A percentile compares a stretch with the other conserved stretches of the same genome.
Evolutionary conservation across 2,797 vertebrate genomes (phyloP).

Genomic region (Varecia variegata): DNA sequence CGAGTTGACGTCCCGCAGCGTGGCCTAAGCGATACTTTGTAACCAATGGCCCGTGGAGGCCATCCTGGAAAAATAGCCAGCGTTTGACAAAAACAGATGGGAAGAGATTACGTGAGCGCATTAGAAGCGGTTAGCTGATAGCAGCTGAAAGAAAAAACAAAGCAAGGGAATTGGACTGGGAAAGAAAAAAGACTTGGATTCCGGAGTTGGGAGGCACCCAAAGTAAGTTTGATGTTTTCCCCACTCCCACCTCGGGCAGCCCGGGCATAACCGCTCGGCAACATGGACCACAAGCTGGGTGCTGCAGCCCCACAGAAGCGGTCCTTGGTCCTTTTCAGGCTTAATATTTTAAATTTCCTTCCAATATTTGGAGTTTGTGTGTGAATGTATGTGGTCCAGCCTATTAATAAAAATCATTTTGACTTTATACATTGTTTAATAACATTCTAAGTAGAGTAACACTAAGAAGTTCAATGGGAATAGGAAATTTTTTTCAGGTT

Average conservation of each 20-base stretch:
- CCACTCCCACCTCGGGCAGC: rapidly evolving
- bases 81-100: background rate
- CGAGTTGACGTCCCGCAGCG: rapidly evolving
- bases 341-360: background rate
- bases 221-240: background rate
- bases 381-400: background rate
- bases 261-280: rapidly evolving
- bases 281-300: background rate
- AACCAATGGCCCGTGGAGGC: rapidly evolving
- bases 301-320: rapidly evolving
- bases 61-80: too few relatives aligned
- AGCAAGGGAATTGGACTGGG: background rate
- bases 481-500: too few relatives aligned
- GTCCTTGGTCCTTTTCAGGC: too few relatives aligned
- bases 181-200: background rate
- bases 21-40: background rate
- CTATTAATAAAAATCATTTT: background rate
- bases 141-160: background rate
- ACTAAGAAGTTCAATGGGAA: background rate
- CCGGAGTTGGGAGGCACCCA: background rate
- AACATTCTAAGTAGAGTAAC: background rate
- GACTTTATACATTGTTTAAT: background rate
- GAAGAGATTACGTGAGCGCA: background rate
- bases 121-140: background rate
- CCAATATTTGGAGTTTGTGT: background rate